phyloP scores from a whole-genome alignment of 2,888 invertebrate genomes.

The Diarsia dahlii region DNA sequence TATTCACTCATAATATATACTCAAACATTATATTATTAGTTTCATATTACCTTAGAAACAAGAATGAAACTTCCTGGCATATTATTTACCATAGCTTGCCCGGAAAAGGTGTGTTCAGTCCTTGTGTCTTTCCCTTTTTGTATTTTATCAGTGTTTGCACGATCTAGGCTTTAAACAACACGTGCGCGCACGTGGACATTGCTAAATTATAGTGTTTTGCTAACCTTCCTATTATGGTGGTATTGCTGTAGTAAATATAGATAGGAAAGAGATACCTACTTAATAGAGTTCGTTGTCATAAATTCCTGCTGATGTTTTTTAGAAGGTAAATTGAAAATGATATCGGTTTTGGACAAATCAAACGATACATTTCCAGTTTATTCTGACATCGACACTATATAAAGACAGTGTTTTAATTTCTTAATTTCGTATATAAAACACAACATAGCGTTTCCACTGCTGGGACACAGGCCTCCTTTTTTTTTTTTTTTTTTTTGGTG shows the following conservation, averaged over 20 bases:
- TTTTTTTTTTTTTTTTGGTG: no score
- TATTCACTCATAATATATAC: constrained; percentile 13
- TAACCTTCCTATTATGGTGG: constrained; percentile 19
- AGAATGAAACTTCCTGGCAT: constrained; percentile 40
- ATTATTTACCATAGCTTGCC: constrained; percentile 22
- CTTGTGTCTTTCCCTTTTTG: constrained; percentile 52
- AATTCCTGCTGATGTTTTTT: no score
- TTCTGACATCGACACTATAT: no score
- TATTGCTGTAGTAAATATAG: neutral
- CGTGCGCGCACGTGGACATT: constrained; percentile 35
- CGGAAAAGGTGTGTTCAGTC: constrained; percentile 52
- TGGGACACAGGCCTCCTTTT: no score
- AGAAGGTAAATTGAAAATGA: fast-evolving
- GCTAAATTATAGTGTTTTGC: constrained; percentile 51
- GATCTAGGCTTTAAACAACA: constrained; percentile 45
- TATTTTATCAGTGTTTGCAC: constrained; percentile 55
- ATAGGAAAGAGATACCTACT: neutral
- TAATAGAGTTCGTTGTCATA: no score
- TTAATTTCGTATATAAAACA: no score
- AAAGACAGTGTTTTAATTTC: no score
- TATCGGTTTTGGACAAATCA: neutral
- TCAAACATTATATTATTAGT: constrained; percentile 22
- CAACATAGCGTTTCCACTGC: no score
- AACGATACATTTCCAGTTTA: no score
- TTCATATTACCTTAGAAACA: constrained; percentile 33